Evolutionary conservation across 2,888 invertebrate species (phyloP), one percentile per base, ranked within the genome.

Genomic region (Allophyes oxyacanthae): DNA sequence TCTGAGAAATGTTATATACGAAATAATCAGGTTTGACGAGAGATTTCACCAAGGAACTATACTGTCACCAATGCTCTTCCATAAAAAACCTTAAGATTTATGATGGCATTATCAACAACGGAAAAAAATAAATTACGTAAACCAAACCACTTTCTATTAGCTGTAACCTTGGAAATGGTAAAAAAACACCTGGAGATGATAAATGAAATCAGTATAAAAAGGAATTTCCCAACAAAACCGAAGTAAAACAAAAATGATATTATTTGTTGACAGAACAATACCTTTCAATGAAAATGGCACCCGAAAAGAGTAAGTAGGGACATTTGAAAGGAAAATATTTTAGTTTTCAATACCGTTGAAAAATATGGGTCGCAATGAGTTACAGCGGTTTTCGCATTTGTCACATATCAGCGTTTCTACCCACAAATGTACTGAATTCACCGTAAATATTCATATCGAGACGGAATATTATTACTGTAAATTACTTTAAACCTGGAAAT

Each of bases 391-490:
- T 51, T 51, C 40, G 57, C 45, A 68, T 68, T 68, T 66, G 57
- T 66, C 65, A 68, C 65, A 53, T n/a, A n/a, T 66, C 58, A 66
- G 63, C 49, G 63, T 52, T 40, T 32, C 44, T 57, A 36, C 43
- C 50, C 54, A 25, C 46, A 66, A 74, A 74, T 59, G 67, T 71
- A 72, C 61, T 38, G 53, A 33, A 66, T 52, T 65, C 43, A 32
- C 34, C 52, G 57, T 71, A 75, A 71, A 75, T 71, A 62, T 71
- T 71, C 38, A 71, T 62, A 55, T 25, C 6, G 14, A 34, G 48
- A 65, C 58, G 37, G 71, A 66, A 71, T 71, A n/a, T 65, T 43
- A 43, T 50, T 46, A 43, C 36, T 33, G 38, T 6, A 42, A 44
- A 9, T 14, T 9, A 44, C n/a, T n/a, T n/a, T n/a, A n/a, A n/a